A percentile compares a stretch with the other conserved stretches of the same genome.
Conservation (phyloP, 2,888 invertebrate genomes). For the Orthosia gothica region DNA sequence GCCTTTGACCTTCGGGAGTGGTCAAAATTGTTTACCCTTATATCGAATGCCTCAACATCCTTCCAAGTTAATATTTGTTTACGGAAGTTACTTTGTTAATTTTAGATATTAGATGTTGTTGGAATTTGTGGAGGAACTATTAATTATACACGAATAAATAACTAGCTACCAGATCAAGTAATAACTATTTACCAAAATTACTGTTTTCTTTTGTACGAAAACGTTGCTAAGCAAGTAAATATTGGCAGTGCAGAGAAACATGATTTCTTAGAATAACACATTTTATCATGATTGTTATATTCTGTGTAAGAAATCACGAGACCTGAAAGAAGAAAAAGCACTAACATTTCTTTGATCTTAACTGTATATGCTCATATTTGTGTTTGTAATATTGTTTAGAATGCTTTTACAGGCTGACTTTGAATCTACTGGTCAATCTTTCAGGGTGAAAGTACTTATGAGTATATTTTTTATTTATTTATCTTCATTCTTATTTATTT, state of each 20-base stretch:
- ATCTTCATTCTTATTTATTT: no score
- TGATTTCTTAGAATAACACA: not conserved
- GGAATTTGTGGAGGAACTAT: constrained; percentile 7
- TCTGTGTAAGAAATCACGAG: constrained; percentile 16
- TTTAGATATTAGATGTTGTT: constrained; percentile 31
- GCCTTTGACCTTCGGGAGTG: not conserved
- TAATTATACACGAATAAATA: constrained; percentile 11
- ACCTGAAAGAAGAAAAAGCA: not conserved
- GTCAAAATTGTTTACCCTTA: constrained; percentile 36
- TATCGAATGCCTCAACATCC: constrained; percentile 30
- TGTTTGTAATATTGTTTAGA: constrained; percentile 19
- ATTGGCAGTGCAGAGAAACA: not conserved
- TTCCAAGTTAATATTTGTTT: constrained; percentile 38
- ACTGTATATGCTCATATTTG: constrained; percentile 10
- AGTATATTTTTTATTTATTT: not conserved
- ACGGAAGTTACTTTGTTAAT: constrained; percentile 31
- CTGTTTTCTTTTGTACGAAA: constrained; percentile 5
- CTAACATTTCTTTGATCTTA: constrained; percentile 28
- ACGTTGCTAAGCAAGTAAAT: not conserved
- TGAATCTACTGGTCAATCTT: not conserved
- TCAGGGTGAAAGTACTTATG: not conserved
- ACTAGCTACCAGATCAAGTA: constrained; percentile 3
- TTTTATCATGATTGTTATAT: not conserved
- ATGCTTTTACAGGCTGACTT: constrained; percentile 9
- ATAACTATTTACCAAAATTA: not conserved